A percentile compares a stretch with the other conserved stretches of the same genome.
Evolutionary conservation across 2,113 vertebrate species (phyloP).

Genomic region (Petroica traversi): DNA sequence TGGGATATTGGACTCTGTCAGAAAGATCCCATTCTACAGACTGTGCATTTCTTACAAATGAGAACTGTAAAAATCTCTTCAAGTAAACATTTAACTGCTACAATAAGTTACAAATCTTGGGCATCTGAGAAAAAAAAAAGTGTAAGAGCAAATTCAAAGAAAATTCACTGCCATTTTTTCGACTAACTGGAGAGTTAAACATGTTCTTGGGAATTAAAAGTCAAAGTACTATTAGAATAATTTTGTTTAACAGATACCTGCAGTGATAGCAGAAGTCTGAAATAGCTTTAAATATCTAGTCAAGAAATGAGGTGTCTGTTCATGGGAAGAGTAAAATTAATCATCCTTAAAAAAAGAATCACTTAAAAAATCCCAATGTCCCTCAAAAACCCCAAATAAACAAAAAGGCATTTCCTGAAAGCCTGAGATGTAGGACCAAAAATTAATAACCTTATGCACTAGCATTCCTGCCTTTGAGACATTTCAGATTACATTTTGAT

Average conservation of each 20-base stretch:
- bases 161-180: not conserved
- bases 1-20: not conserved
- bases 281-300: not conserved
- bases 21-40: not conserved
- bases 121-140: not conserved
- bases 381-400: not conserved
- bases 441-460: not conserved
- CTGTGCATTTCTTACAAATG: not conserved
- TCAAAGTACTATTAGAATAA: not conserved
- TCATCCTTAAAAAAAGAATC: not conserved
- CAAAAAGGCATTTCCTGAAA: not conserved
- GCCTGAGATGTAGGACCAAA: not conserved
- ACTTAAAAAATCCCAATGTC: rapidly evolving
- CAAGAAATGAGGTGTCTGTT: not conserved
- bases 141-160: not conserved
- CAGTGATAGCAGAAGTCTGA: not conserved
- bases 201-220: not conserved
- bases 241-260: not conserved
- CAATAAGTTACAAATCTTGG: not conserved
- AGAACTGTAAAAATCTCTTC: not conserved
- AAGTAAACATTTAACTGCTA: not conserved
- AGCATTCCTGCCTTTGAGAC: not conserved
- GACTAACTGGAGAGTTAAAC: not conserved
- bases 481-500: not conserved
- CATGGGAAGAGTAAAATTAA: not conserved